phyloP scores from a whole-genome alignment of 2,797 vertebrate genomes.

The Cryptoprocta ferox region DNA sequence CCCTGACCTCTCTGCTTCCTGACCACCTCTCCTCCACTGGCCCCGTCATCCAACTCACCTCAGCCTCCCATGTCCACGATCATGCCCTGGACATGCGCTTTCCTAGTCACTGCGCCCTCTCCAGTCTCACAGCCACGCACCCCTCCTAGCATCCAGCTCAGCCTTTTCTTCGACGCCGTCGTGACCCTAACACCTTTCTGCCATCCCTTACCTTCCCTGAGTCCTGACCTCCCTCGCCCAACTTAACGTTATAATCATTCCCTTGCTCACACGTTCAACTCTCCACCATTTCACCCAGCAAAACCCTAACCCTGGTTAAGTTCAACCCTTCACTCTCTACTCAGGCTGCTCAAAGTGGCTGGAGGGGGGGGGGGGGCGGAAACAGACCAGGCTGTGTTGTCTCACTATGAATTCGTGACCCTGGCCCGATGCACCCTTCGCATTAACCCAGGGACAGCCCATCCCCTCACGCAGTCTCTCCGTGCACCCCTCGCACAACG shows the following conservation, averaged over 20 bases:
- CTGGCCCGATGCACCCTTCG: accelerated
- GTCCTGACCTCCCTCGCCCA: background rate
- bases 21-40: background rate
- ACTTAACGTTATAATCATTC: background rate
- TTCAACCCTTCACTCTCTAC: background rate
- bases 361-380: accelerated
- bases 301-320: background rate
- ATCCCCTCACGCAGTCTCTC: background rate
- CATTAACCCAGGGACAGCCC: background rate
- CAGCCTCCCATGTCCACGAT: background rate
- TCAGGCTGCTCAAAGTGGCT: background rate
- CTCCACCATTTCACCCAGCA: background rate
- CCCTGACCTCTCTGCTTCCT: background rate
- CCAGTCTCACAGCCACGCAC: background rate
- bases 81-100: background rate
- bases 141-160: background rate
- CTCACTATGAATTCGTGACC: background rate
- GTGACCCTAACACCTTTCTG: background rate
- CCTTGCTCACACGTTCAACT: background rate
- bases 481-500: background rate
- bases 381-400: background rate
- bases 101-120: background rate
- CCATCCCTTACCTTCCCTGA: background rate
- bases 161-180: background rate
- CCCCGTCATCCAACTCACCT: background rate